phyloP scores from a whole-genome alignment of 37 sponge, comb jelly and placozoan genomes.

The Diacarnus erythraeanus region DNA sequence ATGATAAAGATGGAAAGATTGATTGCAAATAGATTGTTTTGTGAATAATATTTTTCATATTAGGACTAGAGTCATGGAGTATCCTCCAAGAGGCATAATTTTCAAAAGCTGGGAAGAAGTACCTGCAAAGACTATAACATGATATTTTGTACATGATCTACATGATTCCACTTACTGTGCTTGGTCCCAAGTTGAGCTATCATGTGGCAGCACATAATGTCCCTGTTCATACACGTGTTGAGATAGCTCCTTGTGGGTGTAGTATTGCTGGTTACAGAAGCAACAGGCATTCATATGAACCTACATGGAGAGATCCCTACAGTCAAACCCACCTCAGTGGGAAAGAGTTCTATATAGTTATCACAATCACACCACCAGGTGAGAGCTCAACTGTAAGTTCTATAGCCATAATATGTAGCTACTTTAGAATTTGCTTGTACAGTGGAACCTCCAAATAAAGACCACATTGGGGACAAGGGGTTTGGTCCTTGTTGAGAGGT shows the following conservation, averaged over 20 bases:
- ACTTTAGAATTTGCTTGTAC: too few relatives aligned
- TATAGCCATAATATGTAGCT: too few relatives aligned
- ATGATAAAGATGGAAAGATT: background rate
- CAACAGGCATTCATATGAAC: background rate
- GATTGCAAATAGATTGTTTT: background rate
- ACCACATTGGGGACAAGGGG: too few relatives aligned
- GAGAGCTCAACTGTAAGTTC: too few relatives aligned
- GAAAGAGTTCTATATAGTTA: too few relatives aligned
- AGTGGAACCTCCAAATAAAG: too few relatives aligned
- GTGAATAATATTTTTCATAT: background rate
- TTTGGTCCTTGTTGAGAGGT: too few relatives aligned
- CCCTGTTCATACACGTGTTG: constrained; percentile 48
- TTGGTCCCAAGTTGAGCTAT: constrained; percentile 58
- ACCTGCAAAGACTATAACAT: constrained; percentile 30
- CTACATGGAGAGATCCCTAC: too few relatives aligned
- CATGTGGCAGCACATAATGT: constrained; percentile 57
- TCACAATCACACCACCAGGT: too few relatives aligned
- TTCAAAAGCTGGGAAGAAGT: constrained; percentile 77
- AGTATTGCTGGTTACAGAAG: background rate
- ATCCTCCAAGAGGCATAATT: constrained; percentile 68
- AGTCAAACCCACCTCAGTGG: too few relatives aligned
- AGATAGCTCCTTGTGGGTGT: constrained; percentile 24
- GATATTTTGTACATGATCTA: background rate
- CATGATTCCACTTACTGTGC: constrained; percentile 50
- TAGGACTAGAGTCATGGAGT: background rate